Percentiles rank a stretch among this genome's conserved stretches.
phyloP scores from a whole-genome alignment of 2,797 vertebrate genomes.

The Bufotes viridis region DNA sequence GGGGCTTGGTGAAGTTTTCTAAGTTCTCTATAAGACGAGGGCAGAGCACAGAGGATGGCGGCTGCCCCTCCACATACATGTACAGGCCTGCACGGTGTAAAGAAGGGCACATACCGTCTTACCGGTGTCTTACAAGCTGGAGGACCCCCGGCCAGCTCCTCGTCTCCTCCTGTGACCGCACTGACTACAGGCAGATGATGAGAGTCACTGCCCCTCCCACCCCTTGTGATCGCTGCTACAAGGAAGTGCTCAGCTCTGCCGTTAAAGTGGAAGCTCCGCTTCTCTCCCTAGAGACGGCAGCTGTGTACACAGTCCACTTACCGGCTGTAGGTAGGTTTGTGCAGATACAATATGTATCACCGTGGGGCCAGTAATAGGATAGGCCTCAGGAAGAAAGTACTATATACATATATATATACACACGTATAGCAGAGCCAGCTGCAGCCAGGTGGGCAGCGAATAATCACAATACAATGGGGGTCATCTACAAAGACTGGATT shows the following conservation, averaged over 20 bases:
- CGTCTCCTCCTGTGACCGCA: neutral
- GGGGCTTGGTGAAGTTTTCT: no score
- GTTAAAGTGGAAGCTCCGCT: conserved; percentile 38
- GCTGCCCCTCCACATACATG: no score
- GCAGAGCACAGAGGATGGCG: no score
- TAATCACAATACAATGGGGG: no score
- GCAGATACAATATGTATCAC: no score
- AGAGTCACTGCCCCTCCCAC: conserved; percentile 4
- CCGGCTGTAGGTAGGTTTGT: neutral
- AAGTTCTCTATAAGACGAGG: no score
- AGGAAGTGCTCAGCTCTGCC: conserved; percentile 49
- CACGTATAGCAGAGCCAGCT: no score
- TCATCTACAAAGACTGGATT: no score
- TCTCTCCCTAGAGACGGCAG: neutral
- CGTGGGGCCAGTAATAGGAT: no score
- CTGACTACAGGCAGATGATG: neutral
- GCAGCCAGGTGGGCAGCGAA: no score
- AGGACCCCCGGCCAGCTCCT: neutral
- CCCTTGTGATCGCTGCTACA: conserved; percentile 42
- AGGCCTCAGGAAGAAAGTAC: no score
- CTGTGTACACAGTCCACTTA: neutral
- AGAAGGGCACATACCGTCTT: neutral
- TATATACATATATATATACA: no score
- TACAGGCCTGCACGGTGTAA: neutral
- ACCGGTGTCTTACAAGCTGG: neutral